Evolutionary conservation across 2,113 vertebrate species (phyloP), one percentile per base, ranked within the genome.

Genomic region (Mesembrinibis cayennensis): DNA sequence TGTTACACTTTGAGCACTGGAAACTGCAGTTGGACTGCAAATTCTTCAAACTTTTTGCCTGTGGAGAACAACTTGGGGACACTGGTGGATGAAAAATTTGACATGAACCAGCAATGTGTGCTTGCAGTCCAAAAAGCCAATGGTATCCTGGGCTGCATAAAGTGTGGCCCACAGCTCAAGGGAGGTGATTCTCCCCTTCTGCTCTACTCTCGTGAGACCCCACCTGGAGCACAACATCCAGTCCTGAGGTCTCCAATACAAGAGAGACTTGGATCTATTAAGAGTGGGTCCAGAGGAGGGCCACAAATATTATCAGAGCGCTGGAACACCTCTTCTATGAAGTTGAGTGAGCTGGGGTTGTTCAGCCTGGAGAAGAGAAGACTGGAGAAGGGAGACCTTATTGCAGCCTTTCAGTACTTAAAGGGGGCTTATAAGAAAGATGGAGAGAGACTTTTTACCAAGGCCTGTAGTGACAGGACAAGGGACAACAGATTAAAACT

Each of bases 121-220:
- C 32, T 80, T 38, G 11, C 19, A 82, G 12, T 8, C 50, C 13
- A 44, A 27, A 79, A 65, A 44, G 14, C 7, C 22, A 72, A 9
- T 10, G 2, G 10, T 22, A 49, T 23, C 23, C 16, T 29, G 9
- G 26, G 5, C 5, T 78, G 7, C n/a, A 63, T 40, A 9, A 36
- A 71, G 7, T 3, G 3, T 44, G 32, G 13, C 8, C 19, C 58
- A 7, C 30, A 67, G 18, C 12, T 23, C 0, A 1, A 66, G 5
- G 50, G 19, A 49, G 8, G 22, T 49, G 18, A 66, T 47, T 74
- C 11, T 34, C 3, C 22, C 9, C 14, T 11, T 74, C 21, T 47
- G 14, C 34, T 62, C 12, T 17, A 5, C 38, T 36, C n/a, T 49
- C 2, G 1, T 79, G 66, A 72, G 30, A 44, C 30, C 10, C 42